phyloP scores from a whole-genome alignment of 2,888 invertebrate genomes.

The Periphyllus acericola region DNA sequence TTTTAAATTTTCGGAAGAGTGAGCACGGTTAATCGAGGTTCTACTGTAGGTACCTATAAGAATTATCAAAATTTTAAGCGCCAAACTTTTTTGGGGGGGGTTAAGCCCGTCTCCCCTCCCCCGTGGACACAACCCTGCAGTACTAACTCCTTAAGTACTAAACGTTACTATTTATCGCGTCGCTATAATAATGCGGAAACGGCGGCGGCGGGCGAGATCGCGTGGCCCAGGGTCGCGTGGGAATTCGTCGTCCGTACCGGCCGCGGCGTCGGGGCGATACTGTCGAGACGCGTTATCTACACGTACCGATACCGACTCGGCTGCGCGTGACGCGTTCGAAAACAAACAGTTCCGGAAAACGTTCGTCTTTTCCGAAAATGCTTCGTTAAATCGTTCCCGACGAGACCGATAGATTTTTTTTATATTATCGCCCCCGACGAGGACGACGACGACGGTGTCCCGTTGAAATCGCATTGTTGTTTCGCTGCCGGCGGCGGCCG shows the following conservation, averaged over 20 bases:
- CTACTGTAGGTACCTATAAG: too few relatives aligned
- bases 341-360: neutral
- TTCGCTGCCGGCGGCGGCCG: neutral
- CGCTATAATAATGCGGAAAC: too few relatives aligned
- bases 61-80: too few relatives aligned
- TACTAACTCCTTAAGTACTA: too few relatives aligned
- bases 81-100: too few relatives aligned
- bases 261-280: neutral
- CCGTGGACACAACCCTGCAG: too few relatives aligned
- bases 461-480: neutral
- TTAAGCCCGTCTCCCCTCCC: too few relatives aligned
- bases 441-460: neutral
- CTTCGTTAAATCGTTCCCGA: neutral
- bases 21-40: too few relatives aligned
- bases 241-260: neutral
- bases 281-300: neutral
- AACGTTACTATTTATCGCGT: too few relatives aligned
- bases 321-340: neutral
- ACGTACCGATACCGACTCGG: neutral
- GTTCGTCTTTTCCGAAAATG: too few relatives aligned
- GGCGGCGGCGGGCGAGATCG: too few relatives aligned
- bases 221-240: neutral
- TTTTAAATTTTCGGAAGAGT: too few relatives aligned
- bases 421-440: neutral
- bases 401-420: neutral